Evolutionary conservation across 2,797 vertebrate species (phyloP), one percentile per base, ranked within the genome.

Genomic region (Apogon talboti): DNA sequence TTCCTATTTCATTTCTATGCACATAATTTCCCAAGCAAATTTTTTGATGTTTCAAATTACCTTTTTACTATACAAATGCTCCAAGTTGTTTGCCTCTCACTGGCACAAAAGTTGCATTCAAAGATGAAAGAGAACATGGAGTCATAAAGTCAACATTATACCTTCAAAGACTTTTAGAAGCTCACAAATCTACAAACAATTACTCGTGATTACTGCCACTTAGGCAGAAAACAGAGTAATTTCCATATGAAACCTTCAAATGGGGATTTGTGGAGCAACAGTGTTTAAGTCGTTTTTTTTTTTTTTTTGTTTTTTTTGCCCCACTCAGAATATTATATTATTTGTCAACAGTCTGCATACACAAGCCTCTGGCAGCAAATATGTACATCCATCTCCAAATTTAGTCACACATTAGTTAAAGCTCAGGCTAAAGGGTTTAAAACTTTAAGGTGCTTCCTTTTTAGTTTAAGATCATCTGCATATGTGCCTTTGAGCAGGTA

Each of bases 401-500:
- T 92, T 88, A 91, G 88, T 79, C 80, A 78, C 73, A 86, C 68
- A 19, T 83, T 66, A 74, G 81, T 79, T 72, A 84, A 88, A 89
- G 77, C 78, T 84, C 37, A 71, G 83, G 82, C 82, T 41, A 59
- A 63, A 79, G 89, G 67, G 52, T 19, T 44, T 67, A 48, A 79
- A 78, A 85, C 78, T 86, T 86, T 83, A 89, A 78, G 38, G 51
- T 60, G 67, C 42, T 71, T 74, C 40, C 76, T 82, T 83, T 74
- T 71, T 47, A 49, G 66, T 55, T 42, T 60, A 54, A 52, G 65
- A 78, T 73, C 70, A 71, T 72, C 56, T 41, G 7, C 21, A 54
- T 46, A 56, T 21, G 70, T 67, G 50, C 65, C 62, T 81, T 42
- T 64, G 13, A 60, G 60, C 53, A 13, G 54, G 15, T 24, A 1